Evolutionary conservation across 2,113 vertebrate species (phyloP).

Genomic region (human (Homo sapiens)): GRCh38 chr12:18211001-18211500

Average conservation of each 20-base stretch:
- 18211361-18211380: background rate
- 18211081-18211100: background rate
- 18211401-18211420: background rate
- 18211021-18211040: background rate
- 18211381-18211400: background rate
- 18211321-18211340: background rate
- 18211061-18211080: background rate
- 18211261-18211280: background rate
- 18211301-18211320: background rate
- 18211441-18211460: background rate
- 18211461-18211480: background rate
- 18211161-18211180: background rate
- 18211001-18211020: background rate
- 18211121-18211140: background rate
- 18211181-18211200: background rate
- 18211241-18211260: background rate
- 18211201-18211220: background rate
- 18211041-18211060: background rate
- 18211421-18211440: background rate
- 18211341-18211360: background rate
- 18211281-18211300: background rate
- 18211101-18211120: background rate
- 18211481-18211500: background rate
- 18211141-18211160: background rate
- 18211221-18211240: background rate